A percentile compares a stretch with the other conserved stretches of the same genome.
Conservation (phyloP, 2,888 invertebrate species). For the Lycaena phlaeas region DNA sequence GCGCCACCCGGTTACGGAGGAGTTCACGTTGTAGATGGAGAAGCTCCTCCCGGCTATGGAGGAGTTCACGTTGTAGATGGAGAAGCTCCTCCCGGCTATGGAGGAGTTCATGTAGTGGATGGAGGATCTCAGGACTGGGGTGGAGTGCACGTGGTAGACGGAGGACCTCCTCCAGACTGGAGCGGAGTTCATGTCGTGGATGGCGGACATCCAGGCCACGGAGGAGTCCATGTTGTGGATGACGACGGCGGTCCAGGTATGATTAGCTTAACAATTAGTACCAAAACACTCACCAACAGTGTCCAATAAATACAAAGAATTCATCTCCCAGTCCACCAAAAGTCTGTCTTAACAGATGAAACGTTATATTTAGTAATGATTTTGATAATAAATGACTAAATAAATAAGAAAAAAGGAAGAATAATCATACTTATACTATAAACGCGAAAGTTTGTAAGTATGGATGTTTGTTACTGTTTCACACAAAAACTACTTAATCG, state of each 20-base stretch:
- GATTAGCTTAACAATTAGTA: not conserved
- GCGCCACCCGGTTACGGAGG: not conserved
- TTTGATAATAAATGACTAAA: too few species aligned
- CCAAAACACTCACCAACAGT: too few species aligned
- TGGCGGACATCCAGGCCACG: not conserved
- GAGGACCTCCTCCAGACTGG: not conserved
- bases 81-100: not conserved
- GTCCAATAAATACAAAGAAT: too few species aligned
- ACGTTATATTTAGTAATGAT: too few species aligned
- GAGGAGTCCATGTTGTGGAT: slow-evolving; percentile 17
- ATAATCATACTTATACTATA: too few species aligned
- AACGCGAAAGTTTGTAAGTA: too few species aligned
- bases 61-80: slow-evolving; percentile 4
- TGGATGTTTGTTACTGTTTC: too few species aligned
- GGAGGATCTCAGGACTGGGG: slow-evolving; percentile 8
- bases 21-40: slow-evolving; percentile 3
- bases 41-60: not conserved
- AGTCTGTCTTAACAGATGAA: too few species aligned
- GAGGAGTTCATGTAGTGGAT: slow-evolving; percentile 13
- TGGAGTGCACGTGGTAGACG: slow-evolving; percentile 11
- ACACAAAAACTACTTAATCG: too few species aligned
- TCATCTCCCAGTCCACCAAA: too few species aligned
- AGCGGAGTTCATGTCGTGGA: not conserved
- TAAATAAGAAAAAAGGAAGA: too few species aligned
- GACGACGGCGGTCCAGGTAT: not conserved